Evolutionary conservation across 2,797 vertebrate species (phyloP), one percentile per base, ranked within the genome.

Genomic region (Myotis findleyi): DNA sequence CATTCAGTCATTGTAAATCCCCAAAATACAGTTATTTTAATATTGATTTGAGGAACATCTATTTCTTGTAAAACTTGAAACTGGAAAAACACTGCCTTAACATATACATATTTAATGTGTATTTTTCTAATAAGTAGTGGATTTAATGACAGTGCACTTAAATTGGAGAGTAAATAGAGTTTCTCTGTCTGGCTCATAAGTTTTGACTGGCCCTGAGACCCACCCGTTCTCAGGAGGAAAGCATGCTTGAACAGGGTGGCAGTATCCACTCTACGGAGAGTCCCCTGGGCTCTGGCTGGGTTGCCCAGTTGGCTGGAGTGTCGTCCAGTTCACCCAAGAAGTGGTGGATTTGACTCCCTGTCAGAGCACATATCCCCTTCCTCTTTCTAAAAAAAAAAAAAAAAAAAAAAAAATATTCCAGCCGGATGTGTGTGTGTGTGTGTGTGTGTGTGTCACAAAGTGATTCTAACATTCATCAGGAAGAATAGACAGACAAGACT

Each of bases 11-110:
- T 9, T 76, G 53, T 87, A 73, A 90, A 66, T 49, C 47, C 2
- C 38, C 14, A 9, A 47, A 82, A 41, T 57, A 66, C 6, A 44
- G 92, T 53, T 49, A 57, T 49, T 62, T 47, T 66, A 77, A 66
- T 57, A 93, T 13, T 66, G 30, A 93, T 44, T 92, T 38, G 12
- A 86, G 55, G 68, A 86, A 36, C 3, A 47, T 47, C 25, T 86
- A 47, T 64, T 86, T 86, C 69, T 77, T 86, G 7, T 10, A 66
- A 94, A 86, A 92, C 12, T 47, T 64, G 18, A 30, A 73, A 91
- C 94, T 87, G 57, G 69, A 64, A 71, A 87, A 69, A 38, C 8
- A 55, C n/a, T 77, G 36, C 20, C 38, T 64, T 66, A 59, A 12
- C 38, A 86, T n/a, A 59, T 16, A 18, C 17, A 49, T 59, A 59